phyloP scores from a whole-genome alignment of 2,113 vertebrate species.

The Lates calcarifer region DNA sequence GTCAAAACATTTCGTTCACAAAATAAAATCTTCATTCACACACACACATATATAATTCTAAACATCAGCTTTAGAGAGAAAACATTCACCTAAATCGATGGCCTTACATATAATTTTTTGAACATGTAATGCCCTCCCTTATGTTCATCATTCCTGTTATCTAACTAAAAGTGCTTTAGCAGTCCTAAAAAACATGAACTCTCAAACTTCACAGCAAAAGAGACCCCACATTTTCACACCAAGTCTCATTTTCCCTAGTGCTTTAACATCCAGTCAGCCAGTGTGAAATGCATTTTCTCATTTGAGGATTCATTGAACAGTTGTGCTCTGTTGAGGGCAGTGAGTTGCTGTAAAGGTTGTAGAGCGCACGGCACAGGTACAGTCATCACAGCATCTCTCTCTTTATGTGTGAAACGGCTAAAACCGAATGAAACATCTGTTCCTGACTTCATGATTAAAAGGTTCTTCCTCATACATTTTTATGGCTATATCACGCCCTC shows the following conservation, averaged over 20 bases:
- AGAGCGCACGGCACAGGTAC: background rate
- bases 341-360: slow-evolving; percentile 35
- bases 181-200: background rate
- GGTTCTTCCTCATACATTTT: slow-evolving; percentile 39
- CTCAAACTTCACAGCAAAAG: slow-evolving; percentile 14
- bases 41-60: too few species aligned
- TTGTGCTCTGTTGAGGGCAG: slow-evolving; percentile 36
- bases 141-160: background rate
- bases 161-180: background rate
- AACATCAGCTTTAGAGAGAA: too few species aligned
- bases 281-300: slow-evolving; percentile 56
- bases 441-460: slow-evolving; percentile 16
- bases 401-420: slow-evolving; percentile 31
- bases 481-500: slow-evolving; percentile 26
- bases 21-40: too few species aligned
- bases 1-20: too few species aligned
- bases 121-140: background rate
- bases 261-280: slow-evolving; percentile 43
- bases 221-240: slow-evolving; percentile 16
- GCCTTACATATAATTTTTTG: background rate
- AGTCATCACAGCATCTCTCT: slow-evolving; percentile 24
- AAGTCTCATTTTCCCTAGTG: slow-evolving; percentile 26
- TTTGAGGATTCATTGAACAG: slow-evolving; percentile 49
- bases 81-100: too few species aligned
- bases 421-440: slow-evolving; percentile 44